Evolutionary conservation across 1,140 invertebrate species (phyloP).

Genomic region (Leptinotarsa undecemlineata): DNA sequence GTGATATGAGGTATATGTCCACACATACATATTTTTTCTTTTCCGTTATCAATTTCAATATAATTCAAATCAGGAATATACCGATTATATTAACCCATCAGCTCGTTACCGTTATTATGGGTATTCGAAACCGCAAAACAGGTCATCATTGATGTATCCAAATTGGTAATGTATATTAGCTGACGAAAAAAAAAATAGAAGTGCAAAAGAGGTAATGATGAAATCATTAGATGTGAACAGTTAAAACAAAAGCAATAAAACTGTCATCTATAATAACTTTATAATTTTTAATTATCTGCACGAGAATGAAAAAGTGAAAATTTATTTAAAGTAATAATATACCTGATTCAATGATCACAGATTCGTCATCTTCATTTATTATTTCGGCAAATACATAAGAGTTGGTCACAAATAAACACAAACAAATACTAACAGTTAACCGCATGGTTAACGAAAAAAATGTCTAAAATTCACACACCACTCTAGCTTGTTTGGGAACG

Average conservation of each 20-base stretch:
- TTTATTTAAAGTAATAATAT: constrained; percentile 8
- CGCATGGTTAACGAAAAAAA: constrained; percentile 35
- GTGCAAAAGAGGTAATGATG: background rate
- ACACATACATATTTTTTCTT: background rate
- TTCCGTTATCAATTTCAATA: background rate
- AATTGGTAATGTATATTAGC: background rate
- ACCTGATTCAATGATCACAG: constrained; percentile 41
- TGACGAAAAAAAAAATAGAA: too few relatives aligned
- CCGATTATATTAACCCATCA: background rate
- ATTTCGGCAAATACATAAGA: constrained; percentile 22
- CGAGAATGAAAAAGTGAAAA: constrained; percentile 1
- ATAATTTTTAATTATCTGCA: background rate
- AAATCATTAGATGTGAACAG: background rate
- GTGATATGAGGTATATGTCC: too few relatives aligned
- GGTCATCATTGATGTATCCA: background rate
- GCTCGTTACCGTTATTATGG: background rate
- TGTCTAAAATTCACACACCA: constrained; percentile 30
- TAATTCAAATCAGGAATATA: background rate
- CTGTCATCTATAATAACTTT: background rate
- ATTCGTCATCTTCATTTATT: constrained; percentile 26
- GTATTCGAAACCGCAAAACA: background rate
- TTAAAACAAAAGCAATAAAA: background rate
- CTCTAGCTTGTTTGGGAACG: constrained; percentile 31
- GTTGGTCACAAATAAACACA: constrained; percentile 38
- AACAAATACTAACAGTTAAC: constrained; percentile 35